A percentile compares a stretch with the other conserved stretches of the same genome.
Evolutionary conservation across 2,888 invertebrate genomes (phyloP).

Genomic region (Pheosia gnoma): DNA sequence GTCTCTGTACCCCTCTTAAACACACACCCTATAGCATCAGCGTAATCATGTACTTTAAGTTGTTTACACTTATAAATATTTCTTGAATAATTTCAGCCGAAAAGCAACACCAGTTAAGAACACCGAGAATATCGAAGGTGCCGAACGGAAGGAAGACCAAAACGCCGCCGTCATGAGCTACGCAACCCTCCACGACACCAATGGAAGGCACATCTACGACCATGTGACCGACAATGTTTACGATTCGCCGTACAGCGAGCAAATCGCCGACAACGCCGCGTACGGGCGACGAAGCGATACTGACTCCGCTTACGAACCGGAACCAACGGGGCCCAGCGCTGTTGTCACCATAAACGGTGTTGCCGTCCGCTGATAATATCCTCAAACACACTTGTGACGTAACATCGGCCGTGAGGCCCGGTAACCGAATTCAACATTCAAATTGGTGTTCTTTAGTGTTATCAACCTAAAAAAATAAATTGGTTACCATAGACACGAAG

Average conservation of each 20-base stretch:
- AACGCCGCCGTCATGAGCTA: constrained; percentile 96
- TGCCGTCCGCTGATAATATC: constrained; percentile 87
- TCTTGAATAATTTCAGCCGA: constrained; percentile 81
- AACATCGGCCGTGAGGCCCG: constrained; percentile 9
- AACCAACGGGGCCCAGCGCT: constrained; percentile 84
- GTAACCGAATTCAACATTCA: constrained; percentile 43
- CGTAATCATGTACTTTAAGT: too few relatives aligned
- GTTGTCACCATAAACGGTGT: constrained; percentile 95
- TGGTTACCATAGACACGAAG: constrained; percentile 45
- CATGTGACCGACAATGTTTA: constrained; percentile 88
- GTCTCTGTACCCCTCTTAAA: too few relatives aligned
- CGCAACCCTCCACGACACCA: constrained; percentile 90
- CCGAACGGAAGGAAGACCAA: constrained; percentile 93
- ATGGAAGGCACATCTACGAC: constrained; percentile 80
- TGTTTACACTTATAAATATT: neutral
- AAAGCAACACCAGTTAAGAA: constrained; percentile 94
- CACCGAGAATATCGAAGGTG: constrained; percentile 94
- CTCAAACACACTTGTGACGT: neutral
- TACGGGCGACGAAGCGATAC: constrained; percentile 77
- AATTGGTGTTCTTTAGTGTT: constrained; percentile 45
- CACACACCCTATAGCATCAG: too few relatives aligned
- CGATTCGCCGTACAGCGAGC: constrained; percentile 89
- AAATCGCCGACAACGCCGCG: constrained; percentile 72
- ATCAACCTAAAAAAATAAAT: constrained; percentile 34
- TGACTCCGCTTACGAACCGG: constrained; percentile 86